Base-by-base conservation (phyloP, 2,888 invertebrate genomes). In the Clepsis dumicolana region DNA sequence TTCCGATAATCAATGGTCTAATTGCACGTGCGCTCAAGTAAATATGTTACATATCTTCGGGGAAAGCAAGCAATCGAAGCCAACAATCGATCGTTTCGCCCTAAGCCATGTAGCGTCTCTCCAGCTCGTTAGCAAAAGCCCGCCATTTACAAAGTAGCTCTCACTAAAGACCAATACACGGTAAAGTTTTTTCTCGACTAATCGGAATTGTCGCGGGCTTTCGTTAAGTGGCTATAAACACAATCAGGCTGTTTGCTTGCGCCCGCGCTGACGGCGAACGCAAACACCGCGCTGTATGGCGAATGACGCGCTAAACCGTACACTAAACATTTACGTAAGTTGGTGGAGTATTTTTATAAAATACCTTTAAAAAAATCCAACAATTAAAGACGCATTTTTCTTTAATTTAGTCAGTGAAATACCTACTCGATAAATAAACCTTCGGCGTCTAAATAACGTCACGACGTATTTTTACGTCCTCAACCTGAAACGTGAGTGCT, bases 211-310 rank as follows among this genome's bases (percentile, higher is more conserved):
- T 93, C 85, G 86, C 93, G 77, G 85, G 76, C 73, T 81, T 80
- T 87, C 81, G 93, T 93, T 93, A 93, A 93, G 88, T 93, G 92
- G 91, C 93, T 88, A 90, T 93, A 93, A 93, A 93, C 93, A 93
- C 92, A 93, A 90, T 91, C 87, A 83, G 85, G 71, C 75, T 91
- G 88, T 93, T 93, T 92, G 87, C 78, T 70, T 82, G 88, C 86
- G 92, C 87, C 86, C 81, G 90, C 89, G 88, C 87, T 84, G 88
- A 86, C 86, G 80, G 84, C 81, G 75, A 78, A 80, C 83, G 87
- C 87, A 87, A 89, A 91, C 82, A 90, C 68, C 72, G 79, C 72
- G 78, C 79, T 86, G 85, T 87, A 75, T 81, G 82, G 83, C 68
- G 75, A 72, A 80, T 82, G 85, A 87, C 82, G 83, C 79, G 88